Percentiles rank a stretch among this genome's conserved stretches.
Conservation (phyloP, 2,113 vertebrate species). For the Nettapus auritus region DNA sequence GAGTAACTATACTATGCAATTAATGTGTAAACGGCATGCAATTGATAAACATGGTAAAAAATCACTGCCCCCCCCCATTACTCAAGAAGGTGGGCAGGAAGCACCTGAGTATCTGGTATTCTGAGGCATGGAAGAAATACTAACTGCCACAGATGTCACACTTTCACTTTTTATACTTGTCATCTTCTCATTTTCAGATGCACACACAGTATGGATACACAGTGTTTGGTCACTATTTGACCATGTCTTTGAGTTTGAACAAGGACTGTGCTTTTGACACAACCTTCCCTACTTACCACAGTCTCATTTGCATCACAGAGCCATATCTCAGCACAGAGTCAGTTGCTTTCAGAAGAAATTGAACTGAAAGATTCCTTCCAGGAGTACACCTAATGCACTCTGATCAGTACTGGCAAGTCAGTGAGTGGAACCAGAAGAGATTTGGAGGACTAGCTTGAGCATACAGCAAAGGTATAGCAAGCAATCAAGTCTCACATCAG, state of each 20-base stretch:
- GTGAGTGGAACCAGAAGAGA: background rate
- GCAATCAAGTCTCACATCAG: background rate
- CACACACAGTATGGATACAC: background rate
- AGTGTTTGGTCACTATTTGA: background rate
- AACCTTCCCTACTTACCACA: background rate
- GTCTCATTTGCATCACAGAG: fast-evolving
- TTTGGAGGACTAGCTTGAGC: background rate
- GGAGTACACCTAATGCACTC: background rate
- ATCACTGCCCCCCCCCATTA: background rate
- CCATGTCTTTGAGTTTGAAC: background rate
- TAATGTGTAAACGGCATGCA: background rate
- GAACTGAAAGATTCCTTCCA: background rate
- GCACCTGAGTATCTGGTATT: background rate
- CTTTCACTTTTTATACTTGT: background rate
- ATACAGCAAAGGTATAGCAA: background rate
- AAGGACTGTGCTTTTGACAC: background rate
- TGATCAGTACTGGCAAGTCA: background rate
- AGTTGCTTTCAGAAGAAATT: background rate
- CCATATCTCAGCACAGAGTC: background rate
- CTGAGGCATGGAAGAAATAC: background rate
- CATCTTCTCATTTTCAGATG: background rate
- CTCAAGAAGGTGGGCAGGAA: background rate
- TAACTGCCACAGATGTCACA: background rate
- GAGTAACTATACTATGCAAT: background rate
- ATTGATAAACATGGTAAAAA: background rate